A percentile compares a stretch with the other conserved stretches of the same genome.
Evolutionary conservation across 2,888 invertebrate genomes (phyloP).

Genomic region (Anarsia innoxiella): DNA sequence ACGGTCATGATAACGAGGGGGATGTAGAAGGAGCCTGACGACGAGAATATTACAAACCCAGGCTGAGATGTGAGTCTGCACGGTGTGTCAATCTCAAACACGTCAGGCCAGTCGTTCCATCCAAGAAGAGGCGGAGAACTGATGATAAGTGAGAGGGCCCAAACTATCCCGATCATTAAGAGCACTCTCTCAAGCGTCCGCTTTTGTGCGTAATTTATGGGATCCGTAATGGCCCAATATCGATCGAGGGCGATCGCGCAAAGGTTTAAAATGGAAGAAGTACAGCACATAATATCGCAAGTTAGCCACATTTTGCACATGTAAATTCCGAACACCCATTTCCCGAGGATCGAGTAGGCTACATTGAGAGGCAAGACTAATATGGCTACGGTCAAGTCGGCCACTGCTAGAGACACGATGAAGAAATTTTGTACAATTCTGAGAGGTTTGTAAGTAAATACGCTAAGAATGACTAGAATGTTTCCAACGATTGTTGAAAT

Average conservation of each 20-base stretch:
- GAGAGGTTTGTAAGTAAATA: conserved; percentile 95
- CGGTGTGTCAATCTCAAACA: conserved; percentile 84
- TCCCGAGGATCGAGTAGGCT: conserved; percentile 90
- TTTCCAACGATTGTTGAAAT: conserved; percentile 93
- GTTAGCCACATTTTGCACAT: conserved; percentile 97
- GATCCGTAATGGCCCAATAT: conserved; percentile 96
- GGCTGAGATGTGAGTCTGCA: conserved; percentile 90
- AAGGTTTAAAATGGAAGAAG: conserved; percentile 94
- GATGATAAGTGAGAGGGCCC: conserved; percentile 89
- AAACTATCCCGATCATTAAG: conserved; percentile 89
- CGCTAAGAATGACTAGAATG: conserved; percentile 93
- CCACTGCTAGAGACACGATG: conserved; percentile 95
- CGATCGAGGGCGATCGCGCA: conserved; percentile 96
- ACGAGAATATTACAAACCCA: conserved; percentile 94
- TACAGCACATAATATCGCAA: conserved; percentile 96
- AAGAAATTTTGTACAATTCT: conserved; percentile 97
- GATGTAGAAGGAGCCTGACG: conserved; percentile 95
- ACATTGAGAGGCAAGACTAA: conserved; percentile 95
- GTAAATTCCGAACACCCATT: conserved; percentile 95
- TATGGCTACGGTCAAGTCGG: conserved; percentile 92
- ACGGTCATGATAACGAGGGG: conserved; percentile 96
- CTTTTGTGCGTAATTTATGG: conserved; percentile 95
- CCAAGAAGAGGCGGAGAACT: conserved; percentile 93
- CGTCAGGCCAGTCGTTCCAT: conserved; percentile 96
- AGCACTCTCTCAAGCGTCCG: conserved; percentile 90